Conservation (phyloP, 2,797 vertebrate species). For the Podargus strigoides region DNA sequence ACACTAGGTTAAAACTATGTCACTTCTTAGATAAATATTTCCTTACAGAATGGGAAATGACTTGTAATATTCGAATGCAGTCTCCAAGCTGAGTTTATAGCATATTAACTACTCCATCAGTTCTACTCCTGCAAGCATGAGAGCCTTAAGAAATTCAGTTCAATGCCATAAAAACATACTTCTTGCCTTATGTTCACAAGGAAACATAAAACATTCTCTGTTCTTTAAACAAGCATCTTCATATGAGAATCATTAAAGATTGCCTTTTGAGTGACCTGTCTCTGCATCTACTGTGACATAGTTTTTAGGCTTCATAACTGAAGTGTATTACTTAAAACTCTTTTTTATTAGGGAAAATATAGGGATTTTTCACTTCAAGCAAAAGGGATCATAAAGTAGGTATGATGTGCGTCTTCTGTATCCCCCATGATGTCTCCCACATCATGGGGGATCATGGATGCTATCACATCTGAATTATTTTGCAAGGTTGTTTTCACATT, state of each 20-base stretch:
- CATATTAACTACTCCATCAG: background rate
- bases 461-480: background rate
- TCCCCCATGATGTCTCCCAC: background rate
- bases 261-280: background rate
- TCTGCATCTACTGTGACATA: background rate
- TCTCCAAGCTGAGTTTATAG: background rate
- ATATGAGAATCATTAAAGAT: background rate
- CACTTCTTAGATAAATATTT: conserved; percentile 8
- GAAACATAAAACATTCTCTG: background rate
- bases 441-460: background rate
- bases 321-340: background rate
- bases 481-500: background rate
- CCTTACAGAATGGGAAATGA: background rate
- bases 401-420: background rate
- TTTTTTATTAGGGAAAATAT: background rate
- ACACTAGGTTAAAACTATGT: background rate
- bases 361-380: background rate
- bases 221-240: background rate
- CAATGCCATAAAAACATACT: background rate
- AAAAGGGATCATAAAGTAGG: background rate
- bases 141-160: background rate
- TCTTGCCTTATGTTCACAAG: background rate
- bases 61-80: background rate
- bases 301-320: background rate
- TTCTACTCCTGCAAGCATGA: background rate